phyloP scores from a whole-genome alignment of 1,140 invertebrate genomes.

The Lineus longissimus region DNA sequence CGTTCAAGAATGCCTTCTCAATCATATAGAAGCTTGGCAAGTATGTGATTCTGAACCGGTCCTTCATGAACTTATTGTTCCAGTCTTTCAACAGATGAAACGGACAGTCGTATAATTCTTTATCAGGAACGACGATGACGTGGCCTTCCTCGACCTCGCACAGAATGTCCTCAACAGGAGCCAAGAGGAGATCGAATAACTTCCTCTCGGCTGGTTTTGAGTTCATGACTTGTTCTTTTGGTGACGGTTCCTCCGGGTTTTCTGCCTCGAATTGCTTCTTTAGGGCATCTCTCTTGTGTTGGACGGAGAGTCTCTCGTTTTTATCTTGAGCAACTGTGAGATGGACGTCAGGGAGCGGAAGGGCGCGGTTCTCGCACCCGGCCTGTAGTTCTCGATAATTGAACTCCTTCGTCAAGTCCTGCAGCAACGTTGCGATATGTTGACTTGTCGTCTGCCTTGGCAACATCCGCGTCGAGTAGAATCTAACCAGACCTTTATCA shows the following conservation, averaged over 20 bases:
- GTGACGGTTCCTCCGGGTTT: background rate
- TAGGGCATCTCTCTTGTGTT: conserved; percentile 5
- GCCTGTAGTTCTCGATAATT: conserved; percentile 23
- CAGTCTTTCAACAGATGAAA: conserved; percentile 39
- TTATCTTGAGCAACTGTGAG: conserved; percentile 21
- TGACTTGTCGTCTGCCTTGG: conserved; percentile 26
- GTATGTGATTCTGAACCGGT: conserved; percentile 34
- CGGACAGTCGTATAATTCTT: conserved; percentile 38
- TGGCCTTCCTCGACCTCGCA: conserved; percentile 26
- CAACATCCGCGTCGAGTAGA: conserved; percentile 31
- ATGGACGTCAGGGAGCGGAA: conserved; percentile 28
- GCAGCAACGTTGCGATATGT: conserved; percentile 28
- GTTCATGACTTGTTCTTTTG: background rate
- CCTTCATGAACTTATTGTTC: conserved; percentile 23
- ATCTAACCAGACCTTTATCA: conserved; percentile 34
- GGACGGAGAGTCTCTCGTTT: conserved; percentile 22
- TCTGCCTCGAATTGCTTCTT: conserved; percentile 7
- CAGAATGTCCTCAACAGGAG: conserved; percentile 42
- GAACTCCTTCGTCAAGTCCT: conserved; percentile 23
- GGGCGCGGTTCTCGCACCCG: conserved; percentile 35
- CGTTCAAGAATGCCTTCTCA: conserved; percentile 38
- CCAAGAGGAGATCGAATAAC: conserved; percentile 40
- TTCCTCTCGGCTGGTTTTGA: conserved; percentile 20
- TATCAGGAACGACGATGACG: conserved; percentile 45
- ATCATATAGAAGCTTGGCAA: conserved; percentile 37